Evolutionary conservation across 2,888 invertebrate genomes (phyloP).

Genomic region (Macaria notata): DNA sequence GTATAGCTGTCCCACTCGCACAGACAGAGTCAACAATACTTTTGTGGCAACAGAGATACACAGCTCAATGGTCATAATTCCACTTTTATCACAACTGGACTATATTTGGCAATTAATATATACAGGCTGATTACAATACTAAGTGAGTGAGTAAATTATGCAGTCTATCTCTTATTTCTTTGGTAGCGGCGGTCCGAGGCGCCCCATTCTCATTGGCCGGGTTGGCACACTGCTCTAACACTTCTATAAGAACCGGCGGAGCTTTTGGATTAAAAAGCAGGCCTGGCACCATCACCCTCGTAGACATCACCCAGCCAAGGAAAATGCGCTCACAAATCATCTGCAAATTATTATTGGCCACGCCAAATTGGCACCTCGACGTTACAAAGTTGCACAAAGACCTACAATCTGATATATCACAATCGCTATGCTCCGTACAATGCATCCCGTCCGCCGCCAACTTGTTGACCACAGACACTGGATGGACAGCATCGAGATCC

Average conservation of each 20-base stretch:
- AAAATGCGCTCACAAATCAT: constrained; percentile 85
- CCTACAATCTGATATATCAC: constrained; percentile 86
- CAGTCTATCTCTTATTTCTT: constrained; percentile 72
- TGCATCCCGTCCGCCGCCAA: constrained; percentile 66
- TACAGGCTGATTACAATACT: constrained; percentile 13
- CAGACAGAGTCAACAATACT: too few relatives aligned
- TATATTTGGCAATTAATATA: too few relatives aligned
- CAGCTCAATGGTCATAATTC: too few relatives aligned
- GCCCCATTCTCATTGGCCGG: constrained; percentile 69
- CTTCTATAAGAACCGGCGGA: constrained; percentile 79
- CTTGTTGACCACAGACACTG: constrained; percentile 74
- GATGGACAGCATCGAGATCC: constrained; percentile 84
- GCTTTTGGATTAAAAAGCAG: constrained; percentile 83
- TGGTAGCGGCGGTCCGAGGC: constrained; percentile 70
- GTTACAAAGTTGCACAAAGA: constrained; percentile 80
- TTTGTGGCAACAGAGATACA: too few relatives aligned
- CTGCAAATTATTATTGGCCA: constrained; percentile 86
- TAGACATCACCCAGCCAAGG: constrained; percentile 84
- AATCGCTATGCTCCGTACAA: constrained; percentile 84
- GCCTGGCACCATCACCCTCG: constrained; percentile 83
- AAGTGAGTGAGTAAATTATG: constrained; percentile 76
- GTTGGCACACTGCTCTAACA: constrained; percentile 83
- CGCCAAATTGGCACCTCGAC: constrained; percentile 77
- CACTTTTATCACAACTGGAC: too few relatives aligned
- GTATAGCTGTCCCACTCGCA: too few relatives aligned